Conservation (phyloP, 2,113 vertebrate genomes). For the Scopus umbretta region DNA sequence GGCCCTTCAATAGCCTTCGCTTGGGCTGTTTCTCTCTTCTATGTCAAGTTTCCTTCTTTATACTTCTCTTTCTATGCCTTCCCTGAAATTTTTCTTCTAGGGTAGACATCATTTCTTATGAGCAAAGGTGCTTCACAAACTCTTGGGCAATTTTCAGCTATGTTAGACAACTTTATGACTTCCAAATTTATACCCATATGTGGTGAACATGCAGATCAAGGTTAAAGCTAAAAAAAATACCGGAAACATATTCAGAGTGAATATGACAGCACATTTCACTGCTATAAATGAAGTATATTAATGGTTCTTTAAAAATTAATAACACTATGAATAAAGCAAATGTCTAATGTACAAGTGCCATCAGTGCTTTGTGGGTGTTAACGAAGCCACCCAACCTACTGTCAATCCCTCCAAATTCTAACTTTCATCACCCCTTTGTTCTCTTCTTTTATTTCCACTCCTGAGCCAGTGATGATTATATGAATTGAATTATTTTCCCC, state of each 20-base stretch:
- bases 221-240: background rate
- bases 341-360: background rate
- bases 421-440: conserved; percentile 6
- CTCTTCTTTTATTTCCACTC: background rate
- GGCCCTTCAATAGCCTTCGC: background rate
- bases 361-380: background rate
- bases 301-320: conserved; percentile 37
- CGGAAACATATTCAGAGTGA: background rate
- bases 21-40: background rate
- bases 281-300: conserved; percentile 10
- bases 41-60: background rate
- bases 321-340: conserved; percentile 22
- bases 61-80: background rate
- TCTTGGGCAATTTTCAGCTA: background rate
- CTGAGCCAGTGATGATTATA: background rate
- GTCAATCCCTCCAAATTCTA: background rate
- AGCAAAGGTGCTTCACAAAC: background rate
- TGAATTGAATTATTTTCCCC: conserved; percentile 53
- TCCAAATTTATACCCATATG: background rate
- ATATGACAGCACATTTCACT: background rate
- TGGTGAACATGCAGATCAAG: background rate
- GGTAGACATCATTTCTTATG: background rate
- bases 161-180: background rate
- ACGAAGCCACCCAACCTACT: background rate
- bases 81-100: background rate